Base-by-base conservation (phyloP, 2,797 vertebrate genomes). In the Crocodylus rhombifer region DNA sequence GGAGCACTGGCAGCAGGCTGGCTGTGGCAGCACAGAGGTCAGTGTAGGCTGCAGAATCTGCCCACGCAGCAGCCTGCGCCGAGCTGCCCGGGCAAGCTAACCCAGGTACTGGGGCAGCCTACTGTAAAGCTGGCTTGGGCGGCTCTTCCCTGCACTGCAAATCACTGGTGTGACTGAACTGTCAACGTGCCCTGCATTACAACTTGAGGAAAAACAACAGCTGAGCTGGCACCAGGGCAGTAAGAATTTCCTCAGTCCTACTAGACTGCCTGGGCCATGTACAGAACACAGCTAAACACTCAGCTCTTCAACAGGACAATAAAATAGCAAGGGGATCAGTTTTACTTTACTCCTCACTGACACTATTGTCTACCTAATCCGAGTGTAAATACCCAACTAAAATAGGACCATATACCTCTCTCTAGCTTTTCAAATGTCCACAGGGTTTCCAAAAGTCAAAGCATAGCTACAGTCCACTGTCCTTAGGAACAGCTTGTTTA, bases 141-240 rank as follows among this genome's bases (percentile, higher is more conserved):
- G 74, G 89, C 80, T 26, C 61, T 26, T 9, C 18, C 42, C 74
- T 87, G 74, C 56, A 82, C 63, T 64, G 69, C 63, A 82, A 51
- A 4, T 33, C 56, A 18, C 4, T 26, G 14, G 2, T 78, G 26
- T 33, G 61, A 28, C 75, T 77, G 61, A 75, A 77, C 42, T 84
- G 88, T 63, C 28, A 25, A 7, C 18, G 6, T 28, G 57, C 13
- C 64, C 76, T 23, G 23, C 26, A 81, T 33, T 60, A 26, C n/a
- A 25, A 2, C 0, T 5, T 21, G 33, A 33, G 26, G 64, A 4
- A 1, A 18, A 11, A 55, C 1, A 20, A 26, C 8, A 13, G 5
- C 11, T 13, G 30, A 71, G 36, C 42, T 30, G 4, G 12, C 4
- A 60, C 6, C 64, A 63, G 17, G 18, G 42, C 0, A 60, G 55